Conservation (phyloP, 2,888 invertebrate genomes). For the Apotomis betuletana region DNA sequence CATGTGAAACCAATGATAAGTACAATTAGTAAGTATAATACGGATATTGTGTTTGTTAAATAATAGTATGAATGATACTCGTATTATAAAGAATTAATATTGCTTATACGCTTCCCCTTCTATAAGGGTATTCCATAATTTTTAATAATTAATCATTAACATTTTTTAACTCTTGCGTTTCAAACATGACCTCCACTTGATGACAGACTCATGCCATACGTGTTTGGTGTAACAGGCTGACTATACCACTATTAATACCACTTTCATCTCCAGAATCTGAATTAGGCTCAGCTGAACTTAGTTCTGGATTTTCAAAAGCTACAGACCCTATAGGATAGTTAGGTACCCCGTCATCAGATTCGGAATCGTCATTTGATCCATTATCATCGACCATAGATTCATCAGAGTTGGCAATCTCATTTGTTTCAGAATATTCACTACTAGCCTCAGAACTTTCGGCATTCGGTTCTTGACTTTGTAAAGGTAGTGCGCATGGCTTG, state of each 20-base stretch:
- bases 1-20: too few relatives aligned
- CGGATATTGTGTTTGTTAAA: too few relatives aligned
- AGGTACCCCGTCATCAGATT: neutral
- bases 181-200: constrained; percentile 50
- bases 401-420: neutral
- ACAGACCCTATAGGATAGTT: neutral
- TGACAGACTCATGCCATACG: constrained; percentile 50
- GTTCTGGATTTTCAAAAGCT: neutral
- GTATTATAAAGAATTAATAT: too few relatives aligned
- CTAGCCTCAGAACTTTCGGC: neutral
- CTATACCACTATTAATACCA: too few relatives aligned
- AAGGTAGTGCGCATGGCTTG: neutral
- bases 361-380: neutral
- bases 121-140: too few relatives aligned
- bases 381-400: neutral
- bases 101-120: too few relatives aligned
- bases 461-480: neutral
- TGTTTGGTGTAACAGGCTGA: constrained; percentile 30
- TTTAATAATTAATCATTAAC: too few relatives aligned
- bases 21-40: too few relatives aligned
- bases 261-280: too few relatives aligned
- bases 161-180: constrained; percentile 50
- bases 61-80: too few relatives aligned
- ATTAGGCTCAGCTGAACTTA: too few relatives aligned
- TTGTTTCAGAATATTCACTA: neutral